A percentile compares a stretch with the other conserved stretches of the same genome.
Conservation (phyloP, 2,113 vertebrate species). For the Corythornis vintsioides region DNA sequence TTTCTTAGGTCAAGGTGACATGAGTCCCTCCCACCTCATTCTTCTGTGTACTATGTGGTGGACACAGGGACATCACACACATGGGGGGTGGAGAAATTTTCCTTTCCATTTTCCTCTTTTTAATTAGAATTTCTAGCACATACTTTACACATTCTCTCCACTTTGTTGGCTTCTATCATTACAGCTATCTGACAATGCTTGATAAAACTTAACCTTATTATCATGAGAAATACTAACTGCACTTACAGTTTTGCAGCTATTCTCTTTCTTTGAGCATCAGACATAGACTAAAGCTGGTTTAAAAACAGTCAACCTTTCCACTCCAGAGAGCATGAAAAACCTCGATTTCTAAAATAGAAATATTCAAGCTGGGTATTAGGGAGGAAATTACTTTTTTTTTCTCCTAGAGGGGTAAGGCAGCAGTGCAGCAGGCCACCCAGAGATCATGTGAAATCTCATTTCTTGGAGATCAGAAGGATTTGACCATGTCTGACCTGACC, state of each 20-base stretch:
- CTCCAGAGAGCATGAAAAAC: background rate
- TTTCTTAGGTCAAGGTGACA: background rate
- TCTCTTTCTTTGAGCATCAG: background rate
- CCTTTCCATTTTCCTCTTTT: background rate
- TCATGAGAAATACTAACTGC: background rate
- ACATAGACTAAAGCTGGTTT: background rate
- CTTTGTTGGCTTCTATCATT: background rate
- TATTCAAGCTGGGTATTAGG: background rate
- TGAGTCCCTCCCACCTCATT: background rate
- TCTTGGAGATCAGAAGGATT: background rate
- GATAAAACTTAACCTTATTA: background rate
- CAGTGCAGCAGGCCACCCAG: background rate
- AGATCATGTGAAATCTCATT: background rate
- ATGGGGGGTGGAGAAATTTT: background rate
- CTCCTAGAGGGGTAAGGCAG: background rate
- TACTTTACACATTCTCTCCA: background rate
- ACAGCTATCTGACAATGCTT: background rate
- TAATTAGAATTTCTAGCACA: background rate
- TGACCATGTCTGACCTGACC: background rate
- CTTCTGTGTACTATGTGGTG: background rate
- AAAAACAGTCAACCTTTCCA: background rate
- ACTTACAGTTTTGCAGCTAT: accelerated
- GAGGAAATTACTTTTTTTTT: background rate
- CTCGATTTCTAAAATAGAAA: accelerated
- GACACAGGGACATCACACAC: background rate